Conservation (phyloP, 2,797 vertebrate genomes). For the Eulemur coronatus region DNA sequence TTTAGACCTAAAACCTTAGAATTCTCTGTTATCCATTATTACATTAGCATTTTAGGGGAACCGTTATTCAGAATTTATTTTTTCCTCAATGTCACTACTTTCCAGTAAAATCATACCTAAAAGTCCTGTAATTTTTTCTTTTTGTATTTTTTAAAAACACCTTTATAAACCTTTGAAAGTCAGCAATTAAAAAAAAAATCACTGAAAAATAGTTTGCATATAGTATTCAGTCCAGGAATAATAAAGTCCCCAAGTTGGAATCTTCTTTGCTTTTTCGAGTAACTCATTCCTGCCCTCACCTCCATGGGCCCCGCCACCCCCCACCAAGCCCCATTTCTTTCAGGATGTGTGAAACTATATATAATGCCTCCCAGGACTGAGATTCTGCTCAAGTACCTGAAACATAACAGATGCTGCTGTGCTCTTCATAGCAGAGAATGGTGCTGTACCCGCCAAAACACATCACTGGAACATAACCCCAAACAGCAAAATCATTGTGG, state of each 20-base stretch:
- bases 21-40: background rate
- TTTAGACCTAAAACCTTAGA: background rate
- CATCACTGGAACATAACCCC: constrained; percentile 73
- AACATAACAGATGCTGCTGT: constrained; percentile 81
- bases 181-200: background rate
- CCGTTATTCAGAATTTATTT: background rate
- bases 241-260: constrained; percentile 19
- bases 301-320: background rate
- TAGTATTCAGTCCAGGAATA: constrained; percentile 4
- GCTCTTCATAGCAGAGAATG: constrained; percentile 64
- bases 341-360: constrained; percentile 72
- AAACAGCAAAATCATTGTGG: constrained; percentile 76
- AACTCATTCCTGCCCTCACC: background rate
- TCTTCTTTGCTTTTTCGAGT: background rate
- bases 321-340: constrained; percentile 39
- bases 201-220: constrained; percentile 41
- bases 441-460: constrained; percentile 67
- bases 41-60: background rate
- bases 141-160: constrained; percentile 36
- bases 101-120: background rate
- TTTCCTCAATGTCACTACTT: background rate
- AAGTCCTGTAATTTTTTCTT: background rate
- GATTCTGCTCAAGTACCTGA: constrained; percentile 81
- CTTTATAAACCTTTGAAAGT: constrained; percentile 31
- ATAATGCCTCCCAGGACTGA: constrained; percentile 76